Evolutionary conservation across 2,113 vertebrate genomes (phyloP), one percentile per base, ranked within the genome.

Genomic region (Nematolebias whitei): DNA sequence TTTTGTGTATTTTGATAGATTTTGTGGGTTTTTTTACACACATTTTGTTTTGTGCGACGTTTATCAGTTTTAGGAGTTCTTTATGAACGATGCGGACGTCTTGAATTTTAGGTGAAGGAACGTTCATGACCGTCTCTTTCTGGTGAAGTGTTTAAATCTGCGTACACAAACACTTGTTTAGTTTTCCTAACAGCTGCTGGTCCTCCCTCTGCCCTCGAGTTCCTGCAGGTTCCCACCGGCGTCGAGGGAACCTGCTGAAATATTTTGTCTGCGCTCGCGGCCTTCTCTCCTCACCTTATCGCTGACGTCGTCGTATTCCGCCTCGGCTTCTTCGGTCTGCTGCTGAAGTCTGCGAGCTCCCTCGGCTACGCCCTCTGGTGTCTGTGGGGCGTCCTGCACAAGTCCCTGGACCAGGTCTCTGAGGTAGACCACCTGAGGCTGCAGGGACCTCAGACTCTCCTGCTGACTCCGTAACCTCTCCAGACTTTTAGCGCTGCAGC

Each of bases 401-500:
- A 99, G 93, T 0, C 97, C 97, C 23, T 59, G 93, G 20, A 95
- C 95, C 80, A 99, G 91, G 89, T 98, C 94, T 67, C 84, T 92
- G 78, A 99, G 94, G 52, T 99, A 99, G 57, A 94, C 92, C 63
- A 99, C 96, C 66, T 98, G 98, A 0, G 95, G 91, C 60, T 94
- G 94, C 75, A 99, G 82, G 2, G 93, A 94, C 67, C 94, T 88
- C 24, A 99, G 90, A 56, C 87, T 90, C 82, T 97, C 96, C 83
- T 97, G 96, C 58, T 98, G 97, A 1, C 92, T 87, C 43, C 94
- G 92, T 44, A 99, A 89, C 53, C 96, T 94, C 88, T 99, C 98
- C 80, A 99, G 74, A 61, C 98, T 99, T 90, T 99, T 99, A 29
- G 92, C 95, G 79, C 96, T 99, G 84, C 96, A 98, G 1, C 96